Evolutionary conservation across 2,113 vertebrate species (phyloP).

Genomic region (Zosterops hypoxanthus): DNA sequence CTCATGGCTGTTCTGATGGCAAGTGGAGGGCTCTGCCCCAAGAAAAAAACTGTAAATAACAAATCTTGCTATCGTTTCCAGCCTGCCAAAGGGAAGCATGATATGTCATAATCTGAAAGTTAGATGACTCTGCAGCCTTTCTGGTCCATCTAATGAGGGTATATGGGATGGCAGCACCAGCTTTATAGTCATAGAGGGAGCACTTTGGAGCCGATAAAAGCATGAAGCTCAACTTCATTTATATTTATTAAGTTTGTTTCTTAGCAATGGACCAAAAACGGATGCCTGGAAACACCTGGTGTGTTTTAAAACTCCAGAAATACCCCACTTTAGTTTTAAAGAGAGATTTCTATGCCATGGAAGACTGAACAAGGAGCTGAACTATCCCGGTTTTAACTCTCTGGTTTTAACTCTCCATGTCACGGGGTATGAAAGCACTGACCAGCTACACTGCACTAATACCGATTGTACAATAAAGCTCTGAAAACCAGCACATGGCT

Average conservation of each 20-base stretch:
- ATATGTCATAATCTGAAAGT: background rate
- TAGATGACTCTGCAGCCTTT: background rate
- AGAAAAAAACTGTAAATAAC: background rate
- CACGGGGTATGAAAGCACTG: background rate
- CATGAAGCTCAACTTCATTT: background rate
- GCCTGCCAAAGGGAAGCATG: background rate
- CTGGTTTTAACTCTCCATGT: fast-evolving
- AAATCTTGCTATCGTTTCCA: background rate
- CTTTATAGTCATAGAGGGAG: background rate
- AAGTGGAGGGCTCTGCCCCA: background rate
- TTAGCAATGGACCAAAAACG: background rate
- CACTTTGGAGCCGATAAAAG: background rate
- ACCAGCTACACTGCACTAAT: background rate
- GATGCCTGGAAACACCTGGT: background rate
- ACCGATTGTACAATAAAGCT: background rate
- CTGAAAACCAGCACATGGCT: background rate
- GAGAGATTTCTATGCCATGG: background rate
- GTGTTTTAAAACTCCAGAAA: background rate
- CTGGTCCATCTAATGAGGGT: background rate
- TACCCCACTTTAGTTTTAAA: background rate
- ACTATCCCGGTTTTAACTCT: background rate
- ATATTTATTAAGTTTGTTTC: slow-evolving; percentile 3
- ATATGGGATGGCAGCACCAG: background rate
- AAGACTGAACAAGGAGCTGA: background rate
- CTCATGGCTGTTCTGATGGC: background rate